Conservation (phyloP, 2,797 vertebrate species). For the Gymnothorax javanicus region DNA sequence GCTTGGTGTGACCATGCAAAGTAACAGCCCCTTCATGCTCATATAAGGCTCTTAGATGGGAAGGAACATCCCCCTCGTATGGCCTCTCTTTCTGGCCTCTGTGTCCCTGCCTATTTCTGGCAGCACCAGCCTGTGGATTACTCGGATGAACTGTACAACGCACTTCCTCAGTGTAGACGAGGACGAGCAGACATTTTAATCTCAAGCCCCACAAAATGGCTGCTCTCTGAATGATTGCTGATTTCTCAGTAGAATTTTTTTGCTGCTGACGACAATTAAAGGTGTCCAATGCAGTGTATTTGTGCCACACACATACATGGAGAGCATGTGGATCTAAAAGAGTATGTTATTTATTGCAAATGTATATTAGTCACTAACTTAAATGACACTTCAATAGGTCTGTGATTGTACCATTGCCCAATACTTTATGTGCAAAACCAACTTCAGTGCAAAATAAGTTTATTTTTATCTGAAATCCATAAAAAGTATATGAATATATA, state of each 20-base stretch:
- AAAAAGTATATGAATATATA: background rate
- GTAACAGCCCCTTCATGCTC: slow-evolving; percentile 10
- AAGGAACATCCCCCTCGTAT: slow-evolving; percentile 8
- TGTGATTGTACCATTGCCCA: background rate
- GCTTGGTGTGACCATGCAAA: slow-evolving; percentile 29
- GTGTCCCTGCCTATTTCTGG: background rate
- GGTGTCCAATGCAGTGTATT: background rate
- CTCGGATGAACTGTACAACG: slow-evolving; percentile 8
- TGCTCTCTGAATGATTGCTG: background rate
- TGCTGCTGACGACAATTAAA: background rate
- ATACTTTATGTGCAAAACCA: background rate
- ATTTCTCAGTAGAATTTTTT: background rate
- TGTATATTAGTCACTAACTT: background rate
- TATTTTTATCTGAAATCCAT: background rate
- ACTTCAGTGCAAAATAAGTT: background rate
- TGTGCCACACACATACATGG: background rate
- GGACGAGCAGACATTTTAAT: background rate
- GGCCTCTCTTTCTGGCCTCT: background rate
- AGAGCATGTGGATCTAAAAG: background rate
- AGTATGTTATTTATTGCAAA: background rate
- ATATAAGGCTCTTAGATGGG: slow-evolving; percentile 20
- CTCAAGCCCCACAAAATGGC: background rate
- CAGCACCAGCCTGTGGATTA: background rate
- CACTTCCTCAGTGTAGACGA: background rate
- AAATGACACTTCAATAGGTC: background rate